Evolutionary conservation across 2,888 invertebrate genomes (phyloP), one percentile per base, ranked within the genome.

Genomic region (Drosophila bunnanda): DNA sequence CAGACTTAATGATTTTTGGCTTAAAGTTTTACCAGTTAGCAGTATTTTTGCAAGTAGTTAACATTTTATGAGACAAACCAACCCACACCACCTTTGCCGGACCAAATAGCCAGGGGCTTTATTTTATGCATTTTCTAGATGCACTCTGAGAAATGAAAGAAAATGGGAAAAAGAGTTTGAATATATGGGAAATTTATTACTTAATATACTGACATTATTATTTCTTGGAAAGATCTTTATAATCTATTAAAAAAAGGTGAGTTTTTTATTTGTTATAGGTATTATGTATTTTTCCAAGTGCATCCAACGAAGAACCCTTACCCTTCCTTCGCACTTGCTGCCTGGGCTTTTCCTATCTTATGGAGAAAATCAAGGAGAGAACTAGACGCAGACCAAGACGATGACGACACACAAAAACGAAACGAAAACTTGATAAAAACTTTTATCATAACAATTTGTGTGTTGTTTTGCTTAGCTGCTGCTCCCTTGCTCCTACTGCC

Each of bases 371-470:
- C 76, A 78, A 82, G 78, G 76, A 38, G 60, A 50, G 80, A 67
- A 64, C 60, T 58, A 67, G 77, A 80, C 71, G 32, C 39, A 57
- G 60, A 41, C 58, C 55, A 67, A 75, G 65, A 70, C 52, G 56
- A 70, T 67, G 67, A 66, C 67, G 67, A 76, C 72, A 62, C 64
- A 77, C 76, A 64, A 72, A 64, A 64, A 64, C 64, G 57, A 70
- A 77, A 77, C 77, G 66, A 75, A 86, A 86, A 85, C 83, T 88
- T 81, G 86, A 83, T 82, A 85, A 85, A 78, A 86, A 85, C 86
- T 85, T 85, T 88, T 85, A 88, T 83, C 86, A 85, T 88, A 85
- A 86, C 88, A 86, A 85, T 86, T 86, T 86, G 88, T 85, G 82
- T 84, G 82, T 84, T 87, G 82, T 82, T 77, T 76, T 85, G 75